A percentile compares a stretch with the other conserved stretches of the same genome.
Conservation (phyloP, 2,888 invertebrate species). For the Brachyopa scutellaris region DNA sequence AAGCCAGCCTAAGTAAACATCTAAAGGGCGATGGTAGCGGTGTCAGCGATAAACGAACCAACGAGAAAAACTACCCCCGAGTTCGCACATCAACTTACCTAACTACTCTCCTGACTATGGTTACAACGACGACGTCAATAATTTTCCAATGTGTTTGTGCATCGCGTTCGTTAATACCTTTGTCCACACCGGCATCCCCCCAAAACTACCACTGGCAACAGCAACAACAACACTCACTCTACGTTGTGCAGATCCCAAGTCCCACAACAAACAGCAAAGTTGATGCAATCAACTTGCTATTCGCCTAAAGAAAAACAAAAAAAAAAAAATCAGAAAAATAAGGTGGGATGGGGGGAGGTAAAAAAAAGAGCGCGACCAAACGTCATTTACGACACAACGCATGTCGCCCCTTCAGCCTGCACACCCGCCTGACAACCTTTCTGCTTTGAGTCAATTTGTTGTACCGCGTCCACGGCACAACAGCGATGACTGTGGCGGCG, state of each 20-base stretch:
- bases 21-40: conserved; percentile 45
- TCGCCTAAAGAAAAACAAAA: conserved; percentile 65
- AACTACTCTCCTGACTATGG: conserved; percentile 67
- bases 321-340: conserved; percentile 2
- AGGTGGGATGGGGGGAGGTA: conserved; percentile 6
- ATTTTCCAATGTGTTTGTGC: conserved; percentile 38
- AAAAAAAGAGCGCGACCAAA: conserved; percentile 75
- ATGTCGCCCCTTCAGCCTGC: conserved; percentile 43
- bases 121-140: conserved; percentile 42
- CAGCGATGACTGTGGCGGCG: conserved; percentile 39
- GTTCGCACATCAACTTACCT: conserved; percentile 67
- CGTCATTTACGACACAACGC: conserved; percentile 69
- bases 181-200: conserved; percentile 35
- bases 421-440: conserved; percentile 35
- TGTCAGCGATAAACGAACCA: conserved; percentile 50
- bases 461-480: conserved; percentile 71
- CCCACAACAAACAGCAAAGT: conserved; percentile 70
- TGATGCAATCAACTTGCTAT: conserved; percentile 72
- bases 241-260: conserved; percentile 50
- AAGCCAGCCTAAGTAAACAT: conserved; percentile 55
- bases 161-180: conserved; percentile 54
- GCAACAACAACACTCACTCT: conserved; percentile 33
- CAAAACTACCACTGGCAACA: conserved; percentile 25
- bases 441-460: conserved; percentile 67
- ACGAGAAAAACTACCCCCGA: conserved; percentile 62